These are phyloP conservation scores for Erannis defoliaria DNA, from an alignment of 2,888 invertebrate genomes.

Conservation along the genomic window DNA sequence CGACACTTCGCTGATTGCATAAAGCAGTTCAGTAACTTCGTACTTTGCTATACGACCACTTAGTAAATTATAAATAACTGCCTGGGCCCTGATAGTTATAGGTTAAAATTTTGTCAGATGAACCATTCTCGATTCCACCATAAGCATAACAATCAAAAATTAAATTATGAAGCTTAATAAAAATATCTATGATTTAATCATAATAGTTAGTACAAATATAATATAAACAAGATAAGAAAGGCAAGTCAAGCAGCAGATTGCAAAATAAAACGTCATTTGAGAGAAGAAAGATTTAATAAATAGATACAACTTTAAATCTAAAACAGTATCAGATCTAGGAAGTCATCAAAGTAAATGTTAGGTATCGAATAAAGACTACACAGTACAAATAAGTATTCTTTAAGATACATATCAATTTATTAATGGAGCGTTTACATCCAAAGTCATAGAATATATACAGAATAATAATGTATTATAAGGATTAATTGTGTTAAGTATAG, in stretches of 20 bases:
- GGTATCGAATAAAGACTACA: constrained; percentile 74
- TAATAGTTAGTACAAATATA: background rate
- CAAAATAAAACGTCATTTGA: constrained; percentile 68
- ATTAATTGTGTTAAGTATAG: constrained; percentile 11
- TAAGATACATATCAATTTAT: constrained; percentile 56
- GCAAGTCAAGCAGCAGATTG: constrained; percentile 18
- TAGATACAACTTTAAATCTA: constrained; percentile 83
- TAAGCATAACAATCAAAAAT: too few species aligned
- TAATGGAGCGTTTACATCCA: constrained; percentile 54
- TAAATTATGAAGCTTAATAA: too few species aligned
- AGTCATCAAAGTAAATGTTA: constrained; percentile 68
- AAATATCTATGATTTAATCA: background rate
- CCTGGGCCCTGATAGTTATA: too few species aligned
- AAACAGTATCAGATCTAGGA: constrained; percentile 79
- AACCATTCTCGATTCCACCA: too few species aligned
- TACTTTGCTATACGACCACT: too few species aligned
- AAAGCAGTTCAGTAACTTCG: too few species aligned
- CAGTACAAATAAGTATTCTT: constrained; percentile 61
- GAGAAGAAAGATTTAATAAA: constrained; percentile 86
- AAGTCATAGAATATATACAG: constrained; percentile 36
- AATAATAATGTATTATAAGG: constrained; percentile 1
- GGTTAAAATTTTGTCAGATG: too few species aligned
- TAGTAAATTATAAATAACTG: too few species aligned
- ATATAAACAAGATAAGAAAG: background rate
- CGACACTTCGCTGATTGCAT: too few species aligned